Percentiles rank a stretch among this genome's conserved stretches.
Conservation (phyloP, 1,140 invertebrate genomes). For the Sycophaga agraensis region DNA sequence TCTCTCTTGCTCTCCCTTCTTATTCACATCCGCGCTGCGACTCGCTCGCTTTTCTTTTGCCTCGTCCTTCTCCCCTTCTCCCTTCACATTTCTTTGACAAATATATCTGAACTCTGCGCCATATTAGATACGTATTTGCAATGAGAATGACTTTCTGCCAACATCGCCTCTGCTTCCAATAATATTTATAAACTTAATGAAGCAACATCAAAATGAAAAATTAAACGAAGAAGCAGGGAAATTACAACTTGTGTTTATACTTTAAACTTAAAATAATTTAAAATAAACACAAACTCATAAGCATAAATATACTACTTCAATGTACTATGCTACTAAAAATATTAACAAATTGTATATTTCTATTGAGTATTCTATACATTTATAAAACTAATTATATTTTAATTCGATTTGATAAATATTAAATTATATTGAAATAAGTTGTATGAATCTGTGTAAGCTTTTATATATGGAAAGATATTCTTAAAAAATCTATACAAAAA, state of each 20-base stretch:
- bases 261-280: too few species aligned
- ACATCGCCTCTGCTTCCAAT: background rate
- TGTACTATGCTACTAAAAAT: too few species aligned
- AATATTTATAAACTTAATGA: background rate
- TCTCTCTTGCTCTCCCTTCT: constrained; percentile 11
- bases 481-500: too few species aligned
- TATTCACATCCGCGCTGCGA: background rate
- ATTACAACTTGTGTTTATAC: background rate
- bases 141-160: background rate
- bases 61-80: constrained; percentile 6
- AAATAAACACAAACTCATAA: too few species aligned
- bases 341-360: too few species aligned
- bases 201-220: background rate
- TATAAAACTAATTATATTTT: too few species aligned
- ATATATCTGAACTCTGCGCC: constrained; percentile 15
- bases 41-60: constrained; percentile 17
- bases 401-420: too few species aligned
- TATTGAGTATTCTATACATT: too few species aligned
- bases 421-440: too few species aligned
- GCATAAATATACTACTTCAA: too few species aligned
- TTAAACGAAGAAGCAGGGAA: background rate
- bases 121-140: constrained; percentile 22
- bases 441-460: too few species aligned
- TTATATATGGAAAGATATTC: too few species aligned
- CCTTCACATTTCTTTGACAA: constrained; percentile 20